phyloP scores from a whole-genome alignment of 2,888 invertebrate species.

The Punctoribates punctum region DNA sequence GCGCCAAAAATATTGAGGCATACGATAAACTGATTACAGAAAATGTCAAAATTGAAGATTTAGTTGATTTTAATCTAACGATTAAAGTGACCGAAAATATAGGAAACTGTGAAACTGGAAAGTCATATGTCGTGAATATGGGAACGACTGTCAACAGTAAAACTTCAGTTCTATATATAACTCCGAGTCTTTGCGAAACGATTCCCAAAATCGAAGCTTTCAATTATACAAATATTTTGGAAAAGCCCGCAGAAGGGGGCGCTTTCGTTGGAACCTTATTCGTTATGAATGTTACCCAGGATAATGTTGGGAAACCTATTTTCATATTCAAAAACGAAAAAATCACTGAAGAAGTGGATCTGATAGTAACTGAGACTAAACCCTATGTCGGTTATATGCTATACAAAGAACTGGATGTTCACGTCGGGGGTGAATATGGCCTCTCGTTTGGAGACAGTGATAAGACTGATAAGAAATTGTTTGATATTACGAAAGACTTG shows the following conservation, averaged over 20 bases:
- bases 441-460: background rate
- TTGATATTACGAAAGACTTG: background rate
- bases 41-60: background rate
- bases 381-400: background rate
- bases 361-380: too few relatives aligned
- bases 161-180: background rate
- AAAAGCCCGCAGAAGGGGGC: constrained; percentile 29
- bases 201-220: background rate
- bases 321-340: constrained; percentile 2
- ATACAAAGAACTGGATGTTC: constrained; percentile 6
- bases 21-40: background rate
- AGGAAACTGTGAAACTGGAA: background rate
- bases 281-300: background rate
- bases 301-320: background rate
- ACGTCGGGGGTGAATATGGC: background rate
- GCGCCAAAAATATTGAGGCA: background rate
- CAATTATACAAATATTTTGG: constrained; percentile 3
- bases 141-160: background rate
- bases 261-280: constrained; percentile 3
- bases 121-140: too few relatives aligned
- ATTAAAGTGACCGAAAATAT: background rate
- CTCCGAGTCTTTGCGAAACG: background rate
- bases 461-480: background rate
- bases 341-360: background rate
- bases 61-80: background rate